Evolutionary conservation across 2,113 vertebrate species (phyloP).

Genomic region (Lutjanus erythropterus): DNA sequence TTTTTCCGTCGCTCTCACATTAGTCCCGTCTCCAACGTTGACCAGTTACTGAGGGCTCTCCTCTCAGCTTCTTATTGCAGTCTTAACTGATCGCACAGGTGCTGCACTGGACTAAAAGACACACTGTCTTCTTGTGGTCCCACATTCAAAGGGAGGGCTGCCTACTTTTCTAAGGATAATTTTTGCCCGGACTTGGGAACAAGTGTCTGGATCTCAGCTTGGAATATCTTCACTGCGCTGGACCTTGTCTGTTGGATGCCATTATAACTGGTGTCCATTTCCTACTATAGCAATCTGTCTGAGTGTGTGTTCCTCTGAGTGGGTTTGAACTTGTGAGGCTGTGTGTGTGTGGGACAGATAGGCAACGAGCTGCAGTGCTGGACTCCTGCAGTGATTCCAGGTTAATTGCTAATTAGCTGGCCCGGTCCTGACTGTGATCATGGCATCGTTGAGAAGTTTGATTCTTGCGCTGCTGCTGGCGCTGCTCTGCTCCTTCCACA

Average conservation of each 20-base stretch:
- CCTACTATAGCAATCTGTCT: constrained; percentile 20
- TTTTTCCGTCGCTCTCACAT: constrained; percentile 81
- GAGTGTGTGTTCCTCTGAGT: constrained; percentile 45
- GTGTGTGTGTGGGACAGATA: constrained; percentile 44
- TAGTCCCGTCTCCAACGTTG: constrained; percentile 76
- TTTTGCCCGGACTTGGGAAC: constrained; percentile 70
- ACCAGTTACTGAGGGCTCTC: constrained; percentile 76
- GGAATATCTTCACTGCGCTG: constrained; percentile 75
- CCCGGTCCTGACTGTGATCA: constrained; percentile 66
- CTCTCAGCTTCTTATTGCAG: constrained; percentile 64
- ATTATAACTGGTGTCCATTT: constrained; percentile 64
- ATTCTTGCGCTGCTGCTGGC: constrained; percentile 85
- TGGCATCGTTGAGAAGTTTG: constrained; percentile 87
- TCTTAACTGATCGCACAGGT: constrained; percentile 58
- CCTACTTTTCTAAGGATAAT: constrained; percentile 66
- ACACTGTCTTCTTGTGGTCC: constrained; percentile 46
- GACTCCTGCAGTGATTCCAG: constrained; percentile 77
- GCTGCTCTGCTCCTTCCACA: constrained; percentile 88
- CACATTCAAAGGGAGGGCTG: constrained; percentile 54
- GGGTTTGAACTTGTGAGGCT: constrained; percentile 48
- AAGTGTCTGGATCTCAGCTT: constrained; percentile 72
- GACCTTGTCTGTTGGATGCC: constrained; percentile 56
- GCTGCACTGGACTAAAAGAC: constrained; percentile 49
- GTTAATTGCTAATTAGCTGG: constrained; percentile 47
- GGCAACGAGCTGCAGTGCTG: constrained; percentile 66